Base-by-base conservation (phyloP, 2,888 invertebrate species). In the Hesperia comma region DNA sequence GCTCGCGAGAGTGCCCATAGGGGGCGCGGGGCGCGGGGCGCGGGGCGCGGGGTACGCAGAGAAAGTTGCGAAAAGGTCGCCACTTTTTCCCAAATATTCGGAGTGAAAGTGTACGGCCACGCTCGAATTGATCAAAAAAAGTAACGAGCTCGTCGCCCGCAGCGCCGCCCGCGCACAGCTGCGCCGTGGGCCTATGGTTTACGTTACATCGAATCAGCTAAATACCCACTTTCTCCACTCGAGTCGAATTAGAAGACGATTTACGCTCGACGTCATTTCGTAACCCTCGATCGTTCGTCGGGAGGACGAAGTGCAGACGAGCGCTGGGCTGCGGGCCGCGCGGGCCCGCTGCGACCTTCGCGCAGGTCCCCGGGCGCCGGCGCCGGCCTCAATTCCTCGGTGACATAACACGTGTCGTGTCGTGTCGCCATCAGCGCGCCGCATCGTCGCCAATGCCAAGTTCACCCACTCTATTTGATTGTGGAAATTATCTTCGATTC, bases 71-170 rank as follows among this genome's bases (percentile, higher is more conserved):
- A 88, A 91, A 91, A 92, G 92, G 92, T 92, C 90, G 91, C 81
- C 80, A 86, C 91, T 91, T 92, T 92, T 92, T 88, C 88, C 92
- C 90, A 92, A 92, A 92, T 92, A 92, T 91, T 91, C 89, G 75
- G 79, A 90, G 92, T 87, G 91, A 92, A 92, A 92, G 92, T 88
- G 75, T 71, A 80, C 79, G 75, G 79, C 81, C 77, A 80, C 81
- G 85, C 83, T 85, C 82, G 82, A 84, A 80, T 83, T 84, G 82
- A 83, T 84, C 79, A 82, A 84, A 86, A 82, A 74, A 82, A 77
- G 73, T 74, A 70, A 74, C 63, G 71, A 72, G 68, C 54, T 51
- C 51, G 21, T 51, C 51, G 49, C 49, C 8, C 19, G 51, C 51
- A 6, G 51, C 51, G 51, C 51, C 51, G 49, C 51, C 21, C 21